Evolutionary conservation across 2,113 vertebrate genomes (phyloP).

Genomic region (Poicephalus gulielmi): DNA sequence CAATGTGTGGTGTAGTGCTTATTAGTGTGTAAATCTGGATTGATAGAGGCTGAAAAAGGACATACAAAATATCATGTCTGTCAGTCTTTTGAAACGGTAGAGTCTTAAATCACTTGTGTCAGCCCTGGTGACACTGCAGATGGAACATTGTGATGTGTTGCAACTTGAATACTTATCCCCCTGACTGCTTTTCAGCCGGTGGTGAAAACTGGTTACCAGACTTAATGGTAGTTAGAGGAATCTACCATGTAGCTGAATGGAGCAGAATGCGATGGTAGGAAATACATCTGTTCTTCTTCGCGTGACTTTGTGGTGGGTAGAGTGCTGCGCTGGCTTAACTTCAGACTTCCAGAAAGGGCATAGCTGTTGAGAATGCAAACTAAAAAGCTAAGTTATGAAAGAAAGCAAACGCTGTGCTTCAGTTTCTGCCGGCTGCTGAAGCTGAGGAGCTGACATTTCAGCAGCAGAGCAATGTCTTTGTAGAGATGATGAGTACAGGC

Average conservation of each 20-base stretch:
- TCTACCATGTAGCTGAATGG: fast-evolving
- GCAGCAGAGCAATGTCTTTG: conserved; percentile 38
- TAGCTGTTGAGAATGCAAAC: conserved; percentile 38
- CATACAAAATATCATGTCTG: fast-evolving
- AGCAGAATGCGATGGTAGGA: neutral
- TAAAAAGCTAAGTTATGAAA: conserved; percentile 45
- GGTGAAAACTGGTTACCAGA: neutral
- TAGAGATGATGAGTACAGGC: conserved; percentile 45
- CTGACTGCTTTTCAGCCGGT: neutral
- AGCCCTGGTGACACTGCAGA: neutral
- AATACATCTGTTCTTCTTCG: neutral
- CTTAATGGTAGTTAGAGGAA: neutral
- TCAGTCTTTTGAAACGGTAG: neutral
- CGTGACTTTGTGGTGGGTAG: conserved; percentile 15
- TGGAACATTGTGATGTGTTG: neutral
- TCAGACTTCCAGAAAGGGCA: conserved; percentile 41
- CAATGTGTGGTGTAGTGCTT: neutral
- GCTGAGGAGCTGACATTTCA: conserved; percentile 51
- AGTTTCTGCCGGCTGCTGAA: conserved; percentile 26
- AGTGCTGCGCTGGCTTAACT: conserved; percentile 38
- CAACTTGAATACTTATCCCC: neutral
- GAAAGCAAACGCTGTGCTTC: conserved; percentile 38
- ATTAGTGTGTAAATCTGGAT: neutral
- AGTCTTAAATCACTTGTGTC: neutral
- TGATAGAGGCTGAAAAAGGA: neutral